Percentiles rank a stretch among this genome's conserved stretches.
Evolutionary conservation across 2,888 invertebrate species (phyloP).

Genomic region (Scrobipalpa atriplicella): DNA sequence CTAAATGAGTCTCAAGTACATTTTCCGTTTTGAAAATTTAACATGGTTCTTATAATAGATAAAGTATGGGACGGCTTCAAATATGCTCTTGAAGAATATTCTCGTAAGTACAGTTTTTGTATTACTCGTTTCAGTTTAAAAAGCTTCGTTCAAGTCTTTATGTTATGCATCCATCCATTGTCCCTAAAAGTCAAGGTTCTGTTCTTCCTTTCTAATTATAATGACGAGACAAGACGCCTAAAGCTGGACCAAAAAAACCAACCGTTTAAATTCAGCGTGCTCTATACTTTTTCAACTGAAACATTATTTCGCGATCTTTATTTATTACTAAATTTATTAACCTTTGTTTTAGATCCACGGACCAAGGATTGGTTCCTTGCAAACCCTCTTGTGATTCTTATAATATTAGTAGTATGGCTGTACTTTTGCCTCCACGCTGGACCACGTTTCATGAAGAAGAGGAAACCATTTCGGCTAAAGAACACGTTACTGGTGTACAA

Average conservation of each 20-base stretch:
- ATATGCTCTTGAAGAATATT: constrained; percentile 13
- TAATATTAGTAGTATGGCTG: not conserved
- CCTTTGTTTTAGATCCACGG: not conserved
- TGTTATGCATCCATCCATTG: not conserved
- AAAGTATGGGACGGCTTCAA: not conserved
- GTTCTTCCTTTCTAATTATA: no score
- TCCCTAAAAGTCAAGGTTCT: no score
- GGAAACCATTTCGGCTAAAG: constrained; percentile 85
- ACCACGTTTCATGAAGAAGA: constrained; percentile 87
- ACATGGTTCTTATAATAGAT: not conserved
- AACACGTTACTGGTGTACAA: constrained; percentile 87
- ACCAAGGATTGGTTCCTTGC: constrained; percentile 18
- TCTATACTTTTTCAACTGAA: no score
- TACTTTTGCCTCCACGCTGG: constrained; percentile 72
- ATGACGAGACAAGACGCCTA: no score
- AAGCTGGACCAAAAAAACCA: no score
- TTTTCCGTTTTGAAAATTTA: not conserved
- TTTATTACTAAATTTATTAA: no score
- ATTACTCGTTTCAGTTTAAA: not conserved
- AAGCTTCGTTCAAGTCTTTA: not conserved
- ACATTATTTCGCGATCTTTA: no score
- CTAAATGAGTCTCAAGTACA: not conserved
- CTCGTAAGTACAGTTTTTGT: not conserved
- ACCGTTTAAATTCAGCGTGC: no score
- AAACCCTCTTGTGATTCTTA: not conserved